Evolutionary conservation across 2,888 invertebrate species (phyloP).

Genomic region (Luffia ferchaultella): DNA sequence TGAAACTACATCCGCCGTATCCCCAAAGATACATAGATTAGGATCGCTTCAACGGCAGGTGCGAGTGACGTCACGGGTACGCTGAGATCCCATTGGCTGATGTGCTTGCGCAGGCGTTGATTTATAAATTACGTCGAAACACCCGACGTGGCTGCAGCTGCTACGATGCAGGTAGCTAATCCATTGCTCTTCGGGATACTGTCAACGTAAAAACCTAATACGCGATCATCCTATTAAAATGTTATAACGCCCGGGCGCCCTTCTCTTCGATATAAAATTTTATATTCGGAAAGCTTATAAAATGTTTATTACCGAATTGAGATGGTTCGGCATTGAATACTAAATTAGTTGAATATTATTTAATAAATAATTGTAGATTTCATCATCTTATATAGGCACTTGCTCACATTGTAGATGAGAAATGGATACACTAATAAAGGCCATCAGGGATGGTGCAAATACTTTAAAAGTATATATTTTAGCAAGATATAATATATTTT

Average conservation of each 20-base stretch:
- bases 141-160: neutral
- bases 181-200: neutral
- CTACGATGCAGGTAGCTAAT: constrained; percentile 1
- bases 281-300: no score
- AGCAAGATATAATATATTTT: no score
- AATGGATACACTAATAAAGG: no score
- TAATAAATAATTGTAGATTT: no score
- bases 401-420: no score
- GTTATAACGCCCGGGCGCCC: constrained; percentile 9
- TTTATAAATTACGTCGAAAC: constrained; percentile 20
- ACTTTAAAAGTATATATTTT: no score
- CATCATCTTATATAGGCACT: no score
- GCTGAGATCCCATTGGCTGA: constrained; percentile 28
- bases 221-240: constrained; percentile 10
- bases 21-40: constrained; percentile 2
- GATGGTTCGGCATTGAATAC: no score
- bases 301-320: no score
- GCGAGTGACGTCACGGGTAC: constrained; percentile 29
- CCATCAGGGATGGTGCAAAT: no score
- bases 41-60: constrained; percentile 32
- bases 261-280: no score
- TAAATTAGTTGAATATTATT: no score
- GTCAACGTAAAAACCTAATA: constrained; percentile 1
- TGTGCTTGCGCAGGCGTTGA: constrained; percentile 38
- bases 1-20: constrained; percentile 10